Base-by-base conservation (phyloP, 1,140 invertebrate genomes). In the Pantala flavescens region DNA sequence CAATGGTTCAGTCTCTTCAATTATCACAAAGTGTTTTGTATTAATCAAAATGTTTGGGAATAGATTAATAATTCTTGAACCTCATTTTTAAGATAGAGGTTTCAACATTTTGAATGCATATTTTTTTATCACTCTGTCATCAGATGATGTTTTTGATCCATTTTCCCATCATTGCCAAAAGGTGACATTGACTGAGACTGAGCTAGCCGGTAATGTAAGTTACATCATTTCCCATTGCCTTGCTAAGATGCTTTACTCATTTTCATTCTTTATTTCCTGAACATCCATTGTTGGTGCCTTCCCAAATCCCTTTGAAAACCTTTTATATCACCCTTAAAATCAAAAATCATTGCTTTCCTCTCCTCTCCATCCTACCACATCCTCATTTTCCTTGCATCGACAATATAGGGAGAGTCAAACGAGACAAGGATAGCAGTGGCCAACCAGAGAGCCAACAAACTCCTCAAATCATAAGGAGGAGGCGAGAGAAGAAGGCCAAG, bases 351-450 rank as follows among this genome's bases (percentile, higher is more conserved):
- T 63, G 49, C n/a, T 63, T 19, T 63, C 49, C 49, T 19, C n/a
- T 16, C 5, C 49, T n/a, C n/a, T n/a, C n/a, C n/a, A n/a, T n/a
- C 49, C 49, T 63, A 21, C 19, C n/a, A n/a, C 19, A 23, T 24
- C 42, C 16, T 73, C 19, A 21, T 16, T 63, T 49, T 55, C 21
- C 73, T 43, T 72, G 14, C 24, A 70, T 70, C 24, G 74, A 75
- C 79, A 79, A 80, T 81, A 75, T 87, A 92, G 90, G 90, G 89
- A 79, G 89, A 90, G 78, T 92, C 90, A 83, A 92, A 92, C 85
- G 90, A 91, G 85, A 90, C 90, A 79, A 89, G 91, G 87, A 92
- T 93, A 90, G 89, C 90, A 81, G 87, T 92, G 81, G 92, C 91
- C 79, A 93, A 93, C 83, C 90, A 93, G 85, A 87, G 91, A 79